These are phyloP conservation scores for Tridacna crocea DNA, from an alignment of 2,888 invertebrate species.

Conservation along the genomic window DNA sequence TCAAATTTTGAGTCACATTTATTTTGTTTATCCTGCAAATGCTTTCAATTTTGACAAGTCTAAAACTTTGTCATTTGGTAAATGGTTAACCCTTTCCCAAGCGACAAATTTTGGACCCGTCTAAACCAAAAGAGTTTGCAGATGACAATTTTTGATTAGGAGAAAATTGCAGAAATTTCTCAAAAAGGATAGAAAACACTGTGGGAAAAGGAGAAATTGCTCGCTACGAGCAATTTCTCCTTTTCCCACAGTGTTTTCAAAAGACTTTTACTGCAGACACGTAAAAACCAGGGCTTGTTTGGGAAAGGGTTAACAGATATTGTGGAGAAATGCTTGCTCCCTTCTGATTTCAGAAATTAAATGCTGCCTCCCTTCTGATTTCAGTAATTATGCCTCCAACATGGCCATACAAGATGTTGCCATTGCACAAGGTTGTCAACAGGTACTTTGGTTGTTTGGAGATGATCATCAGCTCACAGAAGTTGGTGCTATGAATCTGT, in stretches of 20 bases:
- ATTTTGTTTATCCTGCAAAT: too few relatives aligned
- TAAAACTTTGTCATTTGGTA: too few relatives aligned
- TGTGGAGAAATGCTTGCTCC: neutral
- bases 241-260: neutral
- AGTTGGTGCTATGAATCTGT: constrained; percentile 99
- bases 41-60: too few relatives aligned
- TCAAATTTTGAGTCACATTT: too few relatives aligned
- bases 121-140: too few relatives aligned
- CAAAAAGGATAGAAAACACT: too few relatives aligned
- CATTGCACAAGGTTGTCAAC: constrained; percentile 93
- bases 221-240: neutral
- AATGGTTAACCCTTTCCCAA: too few relatives aligned
- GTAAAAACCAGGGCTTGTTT: neutral
- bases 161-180: too few relatives aligned
- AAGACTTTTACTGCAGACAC: neutral
- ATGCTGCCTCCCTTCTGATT: neutral
- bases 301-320: neutral
- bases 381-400: constrained; percentile 87
- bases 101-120: too few relatives aligned
- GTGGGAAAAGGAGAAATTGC: neutral
- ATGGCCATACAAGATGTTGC: constrained; percentile 87
- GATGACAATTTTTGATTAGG: too few relatives aligned
- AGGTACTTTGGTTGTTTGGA: constrained; percentile 98
- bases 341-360: constrained; percentile 84
- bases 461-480: constrained; percentile 97